Base-by-base conservation (phyloP, 1,140 invertebrate genomes). In the Rhysida immarginata region DNA sequence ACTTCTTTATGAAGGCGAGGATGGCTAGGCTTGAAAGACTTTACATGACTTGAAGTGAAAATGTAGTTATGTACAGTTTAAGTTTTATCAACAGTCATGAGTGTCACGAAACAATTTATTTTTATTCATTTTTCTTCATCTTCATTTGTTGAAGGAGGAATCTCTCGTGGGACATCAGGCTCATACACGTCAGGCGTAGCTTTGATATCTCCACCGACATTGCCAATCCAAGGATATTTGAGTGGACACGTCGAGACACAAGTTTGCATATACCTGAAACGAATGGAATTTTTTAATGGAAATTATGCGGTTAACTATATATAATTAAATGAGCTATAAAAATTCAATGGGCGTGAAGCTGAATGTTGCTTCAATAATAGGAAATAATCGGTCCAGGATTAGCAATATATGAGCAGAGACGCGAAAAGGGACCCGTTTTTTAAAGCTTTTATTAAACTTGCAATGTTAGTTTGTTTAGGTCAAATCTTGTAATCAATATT, bases 231-330 rank as follows among this genome's bases (percentile, higher is more conserved):
- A 5, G 55, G 55, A 23, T 56, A 56, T 20, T 29, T 53, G 2
- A 51, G 8, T 2, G 55, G 55, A 43, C 55, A 56, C 11, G 14
- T 14, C 8, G 2, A 16, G 2, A 48, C 16, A 26, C 55, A 56
- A 3, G 55, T 56, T 35, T 56, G 55, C 55, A 56, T 56, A 43
- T 56, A 56, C 23, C 55, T 56, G 35, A 27, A 21, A 49, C 8
- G 5, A 44, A 46, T 2, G 13, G 5, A 46, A 46, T 11, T 11
- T 20, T 11, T n/a, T 46, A 46, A 20, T 5, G 20, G 44, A 46
- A 46, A 46, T 11, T 16, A 5, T 35, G 29, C 29, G 16, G 29
- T 35, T 16, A 35, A 16, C 16, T 8, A 16, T 35, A 8, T 16
- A 8, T 35, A 8, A 35, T 35, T 35, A 8, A 8, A 35, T 5